Conservation (phyloP, 2,797 vertebrate genomes). For the Molothrus aeneus region DNA sequence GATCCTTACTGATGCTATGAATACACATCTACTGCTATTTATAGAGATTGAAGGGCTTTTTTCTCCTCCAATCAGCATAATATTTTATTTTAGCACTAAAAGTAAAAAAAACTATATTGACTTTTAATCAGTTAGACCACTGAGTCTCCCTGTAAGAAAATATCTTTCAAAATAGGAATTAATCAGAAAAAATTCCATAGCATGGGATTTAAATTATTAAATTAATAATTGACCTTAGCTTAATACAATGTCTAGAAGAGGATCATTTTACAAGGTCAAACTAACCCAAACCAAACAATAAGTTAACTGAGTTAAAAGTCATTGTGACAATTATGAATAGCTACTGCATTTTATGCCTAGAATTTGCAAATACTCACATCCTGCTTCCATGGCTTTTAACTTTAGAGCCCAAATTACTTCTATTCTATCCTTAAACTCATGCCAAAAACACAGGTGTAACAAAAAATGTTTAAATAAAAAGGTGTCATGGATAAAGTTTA, state of each 20-base stretch:
- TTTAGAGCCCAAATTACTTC: not conserved
- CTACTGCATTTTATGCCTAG: not conserved
- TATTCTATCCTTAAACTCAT: not conserved
- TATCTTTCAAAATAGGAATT: not conserved
- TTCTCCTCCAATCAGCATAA: not conserved
- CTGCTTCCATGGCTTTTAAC: not conserved
- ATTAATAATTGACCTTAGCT: not conserved
- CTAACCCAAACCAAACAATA: not conserved
- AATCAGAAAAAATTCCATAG: not conserved
- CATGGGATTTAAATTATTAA: not conserved
- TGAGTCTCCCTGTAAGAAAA: not conserved
- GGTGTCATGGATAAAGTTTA: not conserved
- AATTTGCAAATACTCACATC: not conserved
- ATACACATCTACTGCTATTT: not conserved
- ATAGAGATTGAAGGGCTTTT: not conserved
- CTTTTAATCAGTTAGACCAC: not conserved
- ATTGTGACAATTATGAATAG: constrained; percentile 19
- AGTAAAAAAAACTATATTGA: not conserved
- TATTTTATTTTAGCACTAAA: not conserved
- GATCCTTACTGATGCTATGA: not conserved
- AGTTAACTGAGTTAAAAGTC: constrained; percentile 2
- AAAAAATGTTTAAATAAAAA: not conserved
- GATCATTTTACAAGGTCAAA: constrained; percentile 58
- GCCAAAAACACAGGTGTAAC: not conserved
- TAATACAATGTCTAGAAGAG: not conserved